phyloP scores from a whole-genome alignment of 1,140 invertebrate genomes.

The Drosophila pandora region DNA sequence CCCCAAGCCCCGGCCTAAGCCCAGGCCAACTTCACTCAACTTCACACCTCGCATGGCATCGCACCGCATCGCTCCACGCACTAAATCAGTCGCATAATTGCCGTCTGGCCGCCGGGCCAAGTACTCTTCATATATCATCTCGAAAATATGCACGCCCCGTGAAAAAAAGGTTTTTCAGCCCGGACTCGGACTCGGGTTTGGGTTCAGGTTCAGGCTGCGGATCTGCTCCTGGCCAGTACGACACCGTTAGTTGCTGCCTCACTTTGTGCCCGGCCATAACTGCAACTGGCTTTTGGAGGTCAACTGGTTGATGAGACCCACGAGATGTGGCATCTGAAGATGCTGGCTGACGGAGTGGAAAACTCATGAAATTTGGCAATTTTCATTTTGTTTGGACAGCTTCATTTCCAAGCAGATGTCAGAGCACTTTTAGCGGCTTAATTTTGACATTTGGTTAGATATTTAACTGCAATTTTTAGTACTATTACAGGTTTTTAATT shows the following conservation, averaged over 20 bases:
- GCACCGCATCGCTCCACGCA: conserved; percentile 45
- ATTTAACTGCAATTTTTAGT: conserved; percentile 6
- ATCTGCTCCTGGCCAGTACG: conserved; percentile 11
- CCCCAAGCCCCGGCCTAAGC: not conserved
- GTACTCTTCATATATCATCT: conserved; percentile 65
- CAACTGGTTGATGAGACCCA: conserved; percentile 62
- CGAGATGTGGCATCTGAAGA: conserved; percentile 7
- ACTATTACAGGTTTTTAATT: not conserved
- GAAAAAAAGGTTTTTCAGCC: conserved; percentile 8
- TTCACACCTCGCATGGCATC: conserved; percentile 60
- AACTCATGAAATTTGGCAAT: conserved; percentile 34
- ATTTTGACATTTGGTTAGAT: not conserved
- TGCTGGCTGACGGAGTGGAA: conserved; percentile 48
- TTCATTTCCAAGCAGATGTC: conserved; percentile 44
- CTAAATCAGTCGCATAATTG: conserved; percentile 81
- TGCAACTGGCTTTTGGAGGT: conserved; percentile 62
- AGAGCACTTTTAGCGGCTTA: not conserved
- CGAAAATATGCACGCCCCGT: conserved; percentile 71
- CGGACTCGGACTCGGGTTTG: conserved; percentile 15
- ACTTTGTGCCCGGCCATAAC: conserved; percentile 36
- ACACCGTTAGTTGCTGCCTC: conserved; percentile 54
- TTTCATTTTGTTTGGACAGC: conserved; percentile 46
- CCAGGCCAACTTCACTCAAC: conserved; percentile 59
- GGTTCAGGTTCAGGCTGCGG: conserved; percentile 23
- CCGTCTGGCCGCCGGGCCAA: conserved; percentile 28